Conservation (phyloP, 2,113 vertebrate species). For the Carlito syrichta region DNA sequence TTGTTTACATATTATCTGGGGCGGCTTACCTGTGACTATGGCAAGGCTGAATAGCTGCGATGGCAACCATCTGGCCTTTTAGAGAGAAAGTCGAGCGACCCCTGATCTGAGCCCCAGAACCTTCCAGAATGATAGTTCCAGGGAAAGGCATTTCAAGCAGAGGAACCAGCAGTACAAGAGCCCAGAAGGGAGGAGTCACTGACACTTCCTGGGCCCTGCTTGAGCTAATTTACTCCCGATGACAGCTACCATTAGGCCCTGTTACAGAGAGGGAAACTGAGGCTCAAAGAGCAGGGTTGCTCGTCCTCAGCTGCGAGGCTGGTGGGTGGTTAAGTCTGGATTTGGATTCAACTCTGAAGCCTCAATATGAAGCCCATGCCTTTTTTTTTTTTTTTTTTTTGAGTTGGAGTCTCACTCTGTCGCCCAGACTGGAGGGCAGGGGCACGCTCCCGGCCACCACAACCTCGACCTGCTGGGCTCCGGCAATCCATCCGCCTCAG, state of each 20-base stretch:
- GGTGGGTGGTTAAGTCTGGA: neutral
- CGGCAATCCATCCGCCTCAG: no score
- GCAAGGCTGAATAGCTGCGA: neutral
- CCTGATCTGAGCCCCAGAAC: neutral
- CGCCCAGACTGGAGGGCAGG: no score
- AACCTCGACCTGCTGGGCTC: no score
- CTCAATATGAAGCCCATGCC: no score
- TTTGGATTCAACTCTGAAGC: neutral
- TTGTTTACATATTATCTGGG: neutral
- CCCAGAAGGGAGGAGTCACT: neutral
- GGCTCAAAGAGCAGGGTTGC: neutral
- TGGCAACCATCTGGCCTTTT: neutral
- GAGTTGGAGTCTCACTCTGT: no score
- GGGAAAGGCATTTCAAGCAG: neutral
- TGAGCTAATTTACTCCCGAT: neutral
- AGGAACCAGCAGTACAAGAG: neutral
- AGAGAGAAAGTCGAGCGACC: neutral
- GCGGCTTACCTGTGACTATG: neutral
- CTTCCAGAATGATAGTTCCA: neutral
- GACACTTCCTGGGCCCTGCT: rapidly evolving
- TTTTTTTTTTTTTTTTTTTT: no score
- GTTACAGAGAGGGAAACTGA: neutral
- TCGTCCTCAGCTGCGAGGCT: rapidly evolving
- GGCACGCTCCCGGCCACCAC: no score
- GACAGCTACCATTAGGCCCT: no score